phyloP scores from a whole-genome alignment of 2,797 vertebrate species.

The Tarsius wallacei region DNA sequence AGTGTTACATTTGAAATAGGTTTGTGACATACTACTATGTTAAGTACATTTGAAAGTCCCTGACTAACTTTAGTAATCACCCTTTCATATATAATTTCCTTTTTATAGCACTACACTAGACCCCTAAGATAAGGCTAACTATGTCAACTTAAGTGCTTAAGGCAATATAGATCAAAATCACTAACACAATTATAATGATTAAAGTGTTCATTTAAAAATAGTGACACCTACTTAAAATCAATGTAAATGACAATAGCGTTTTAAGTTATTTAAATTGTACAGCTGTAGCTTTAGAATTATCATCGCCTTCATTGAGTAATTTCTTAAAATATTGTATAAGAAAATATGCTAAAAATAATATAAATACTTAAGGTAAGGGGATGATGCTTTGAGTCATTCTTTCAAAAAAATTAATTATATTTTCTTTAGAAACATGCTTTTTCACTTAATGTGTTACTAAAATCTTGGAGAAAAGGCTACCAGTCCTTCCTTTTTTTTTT shows the following conservation, averaged over 20 bases:
- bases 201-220: constrained; percentile 73
- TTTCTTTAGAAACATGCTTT: not conserved
- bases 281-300: not conserved
- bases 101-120: not conserved
- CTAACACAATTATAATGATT: constrained; percentile 74
- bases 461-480: constrained; percentile 6
- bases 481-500: constrained; percentile 34
- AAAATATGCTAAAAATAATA: not conserved
- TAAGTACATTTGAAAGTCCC: constrained; percentile 37
- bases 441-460: constrained; percentile 72
- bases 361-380: not conserved
- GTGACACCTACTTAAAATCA: constrained; percentile 47
- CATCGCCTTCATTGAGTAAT: not conserved
- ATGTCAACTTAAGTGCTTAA: constrained; percentile 43
- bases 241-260: not conserved
- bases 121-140: not conserved
- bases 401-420: not conserved
- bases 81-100: not conserved
- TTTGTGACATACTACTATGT: constrained; percentile 31
- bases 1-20: constrained; percentile 58
- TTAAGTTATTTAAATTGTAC: constrained; percentile 18
- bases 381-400: not conserved
- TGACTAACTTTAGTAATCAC: constrained; percentile 67
- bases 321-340: constrained; percentile 16
- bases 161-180: constrained; percentile 63